Percentiles rank a stretch among this genome's conserved stretches.
Conservation (phyloP, 2,888 invertebrate genomes). For the Clunio marinus region DNA sequence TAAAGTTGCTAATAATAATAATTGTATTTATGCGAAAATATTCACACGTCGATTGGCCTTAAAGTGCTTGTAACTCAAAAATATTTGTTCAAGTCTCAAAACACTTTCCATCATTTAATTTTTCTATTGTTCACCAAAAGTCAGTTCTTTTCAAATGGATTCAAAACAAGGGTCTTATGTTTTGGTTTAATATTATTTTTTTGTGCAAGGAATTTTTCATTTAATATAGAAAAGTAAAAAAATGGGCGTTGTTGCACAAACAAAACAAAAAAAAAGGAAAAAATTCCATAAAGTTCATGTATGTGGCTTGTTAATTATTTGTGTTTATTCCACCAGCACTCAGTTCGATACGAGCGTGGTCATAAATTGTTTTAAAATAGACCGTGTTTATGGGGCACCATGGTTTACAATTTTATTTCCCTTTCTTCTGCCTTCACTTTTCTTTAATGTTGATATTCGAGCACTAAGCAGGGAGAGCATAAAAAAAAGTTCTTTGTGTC, state of each 20-base stretch:
- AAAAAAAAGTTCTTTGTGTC: conserved; percentile 18
- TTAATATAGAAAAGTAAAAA: not conserved
- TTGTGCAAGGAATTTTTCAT: conserved; percentile 6
- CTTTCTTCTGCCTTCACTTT: conserved; percentile 23
- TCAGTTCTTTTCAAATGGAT: too few species aligned
- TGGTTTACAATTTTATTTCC: conserved; percentile 7
- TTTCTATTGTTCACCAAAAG: too few species aligned
- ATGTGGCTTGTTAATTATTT: conserved; percentile 28
- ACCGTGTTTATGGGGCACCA: not conserved
- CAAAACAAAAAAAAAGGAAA: not conserved
- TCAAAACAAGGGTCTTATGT: not conserved
- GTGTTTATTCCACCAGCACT: conserved; percentile 34
- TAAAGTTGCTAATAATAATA: not conserved
- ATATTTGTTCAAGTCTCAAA: too few species aligned
- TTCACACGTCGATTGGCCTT: conserved; percentile 5
- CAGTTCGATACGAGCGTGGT: not conserved
- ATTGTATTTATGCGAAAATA: conserved; percentile 1
- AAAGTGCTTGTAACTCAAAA: too few species aligned
- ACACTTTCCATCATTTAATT: too few species aligned
- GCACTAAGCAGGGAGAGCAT: conserved; percentile 8
- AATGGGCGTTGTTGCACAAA: conserved; percentile 25
- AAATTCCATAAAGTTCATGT: conserved; percentile 27
- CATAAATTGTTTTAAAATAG: conserved; percentile 8
- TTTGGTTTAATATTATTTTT: not conserved
- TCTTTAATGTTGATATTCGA: conserved; percentile 5